phyloP scores from a whole-genome alignment of 2,888 invertebrate genomes.

The Sepiola atlantica region DNA sequence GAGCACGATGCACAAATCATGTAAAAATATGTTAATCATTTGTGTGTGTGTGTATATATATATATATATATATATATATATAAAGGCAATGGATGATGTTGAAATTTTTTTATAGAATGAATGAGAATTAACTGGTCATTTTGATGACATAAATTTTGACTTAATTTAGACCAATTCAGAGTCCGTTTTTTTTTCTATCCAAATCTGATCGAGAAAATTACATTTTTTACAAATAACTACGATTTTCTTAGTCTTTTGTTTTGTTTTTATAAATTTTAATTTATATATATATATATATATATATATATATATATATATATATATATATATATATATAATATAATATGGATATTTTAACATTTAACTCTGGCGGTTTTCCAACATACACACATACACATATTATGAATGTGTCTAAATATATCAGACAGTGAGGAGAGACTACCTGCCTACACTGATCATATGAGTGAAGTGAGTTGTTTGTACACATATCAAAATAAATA shows the following conservation, averaged over 20 bases:
- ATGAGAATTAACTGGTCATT: not conserved
- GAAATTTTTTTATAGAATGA: not conserved
- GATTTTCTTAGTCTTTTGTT: too few relatives aligned
- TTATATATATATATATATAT: too few relatives aligned
- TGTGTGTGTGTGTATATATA: not conserved
- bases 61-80: not conserved
- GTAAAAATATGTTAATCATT: slow-evolving; percentile 22
- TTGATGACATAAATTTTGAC: not conserved
- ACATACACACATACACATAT: not conserved
- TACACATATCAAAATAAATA: slow-evolving; percentile 21
- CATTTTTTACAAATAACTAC: not conserved
- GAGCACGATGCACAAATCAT: not conserved
- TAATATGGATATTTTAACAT: not conserved
- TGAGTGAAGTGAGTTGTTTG: not conserved
- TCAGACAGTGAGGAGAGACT: not conserved
- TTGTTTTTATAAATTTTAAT: too few relatives aligned
- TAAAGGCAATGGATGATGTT: not conserved
- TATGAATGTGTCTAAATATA: slow-evolving; percentile 13
- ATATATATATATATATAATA: too few relatives aligned
- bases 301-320: too few relatives aligned
- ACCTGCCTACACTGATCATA: slow-evolving; percentile 9
- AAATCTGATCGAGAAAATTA: not conserved
- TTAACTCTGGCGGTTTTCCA: not conserved
- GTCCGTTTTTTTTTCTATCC: not conserved
- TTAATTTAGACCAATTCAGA: not conserved